Base-by-base conservation (phyloP, 53 echinoderm and acorn worm species). In the Apostichopus leukothele region DNA sequence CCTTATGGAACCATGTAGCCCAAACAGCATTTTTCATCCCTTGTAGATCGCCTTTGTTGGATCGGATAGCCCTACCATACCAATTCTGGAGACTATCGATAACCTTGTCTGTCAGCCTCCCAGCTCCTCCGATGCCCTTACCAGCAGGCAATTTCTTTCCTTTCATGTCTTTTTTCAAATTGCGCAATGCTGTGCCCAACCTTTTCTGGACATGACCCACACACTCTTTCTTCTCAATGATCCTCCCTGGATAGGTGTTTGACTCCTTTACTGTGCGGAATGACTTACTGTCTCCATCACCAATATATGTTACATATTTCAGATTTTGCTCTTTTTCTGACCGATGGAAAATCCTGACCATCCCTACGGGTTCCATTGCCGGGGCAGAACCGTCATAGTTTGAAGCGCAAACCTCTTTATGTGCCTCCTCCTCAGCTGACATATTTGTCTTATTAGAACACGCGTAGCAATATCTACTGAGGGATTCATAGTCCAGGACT, bases 181-280 rank as follows among this genome's bases (percentile, higher is more conserved):
- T 84, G 61, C 86, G 75, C 27, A 88, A 53, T 53, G 76, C 52
- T 6, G 75, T 53, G 6, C 91, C 74, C 51, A 88, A 52, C 60
- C 83, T 75, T 60, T 91, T 91, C 75, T 91, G 90, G 18, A 91
- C 78, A 78, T 88, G 91, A 5, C 91, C 78, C 25, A 91, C 87
- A 87, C 88, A 91, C 76, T 88, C 91, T 54, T 78, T 89, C 50
- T 88, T 88, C 5, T 51, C n/a, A 16, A 88, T 53, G 19, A 52
- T 63, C 60, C 14, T 27, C 39, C 23, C 23, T 23, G 22, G 7
- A 83, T 86, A 90, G 21, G 90, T 76, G 57, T 86, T 86, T 23
- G 53, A 63, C 26, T 83, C 75, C 55, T 79, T 83, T 90, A 90
- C 83, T 52, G 90, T 54, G 53, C 6, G 9, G 59, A 83, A 90